Conservation (phyloP, 2,888 invertebrate genomes). For the Drosophila silvestris region DNA sequence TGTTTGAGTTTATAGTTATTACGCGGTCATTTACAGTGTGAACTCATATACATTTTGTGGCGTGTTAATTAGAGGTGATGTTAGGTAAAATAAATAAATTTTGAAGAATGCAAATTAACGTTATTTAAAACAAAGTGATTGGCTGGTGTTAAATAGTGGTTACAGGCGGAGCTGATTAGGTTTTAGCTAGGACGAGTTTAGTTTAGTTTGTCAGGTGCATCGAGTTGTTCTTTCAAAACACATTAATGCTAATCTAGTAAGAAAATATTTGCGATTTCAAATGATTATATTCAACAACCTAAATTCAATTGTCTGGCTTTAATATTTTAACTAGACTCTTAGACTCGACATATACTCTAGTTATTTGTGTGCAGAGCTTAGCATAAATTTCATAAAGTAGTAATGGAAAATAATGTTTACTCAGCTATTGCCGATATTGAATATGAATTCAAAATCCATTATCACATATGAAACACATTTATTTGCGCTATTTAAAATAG, state of each 20-base stretch:
- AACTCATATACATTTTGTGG: not conserved
- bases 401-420: not conserved
- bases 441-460: not conserved
- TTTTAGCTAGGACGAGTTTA: not conserved
- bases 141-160: not conserved
- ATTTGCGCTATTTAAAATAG: not conserved
- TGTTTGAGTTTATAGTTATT: not conserved
- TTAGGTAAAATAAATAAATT: not conserved
- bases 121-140: not conserved
- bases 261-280: not conserved
- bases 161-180: not conserved
- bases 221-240: not conserved
- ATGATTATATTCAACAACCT: not conserved
- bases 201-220: not conserved
- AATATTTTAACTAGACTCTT: not conserved
- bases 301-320: not conserved
- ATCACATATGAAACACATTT: not conserved
- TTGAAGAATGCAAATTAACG: not conserved
- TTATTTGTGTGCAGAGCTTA: not conserved
- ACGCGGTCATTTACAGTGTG: not conserved
- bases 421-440: not conserved
- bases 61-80: not conserved
- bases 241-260: not conserved
- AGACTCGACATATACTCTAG: not conserved
- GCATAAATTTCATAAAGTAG: not conserved